Evolutionary conservation across 1,140 invertebrate genomes (phyloP), one percentile per base, ranked within the genome.

Genomic region (Diploscapter pachys): DNA sequence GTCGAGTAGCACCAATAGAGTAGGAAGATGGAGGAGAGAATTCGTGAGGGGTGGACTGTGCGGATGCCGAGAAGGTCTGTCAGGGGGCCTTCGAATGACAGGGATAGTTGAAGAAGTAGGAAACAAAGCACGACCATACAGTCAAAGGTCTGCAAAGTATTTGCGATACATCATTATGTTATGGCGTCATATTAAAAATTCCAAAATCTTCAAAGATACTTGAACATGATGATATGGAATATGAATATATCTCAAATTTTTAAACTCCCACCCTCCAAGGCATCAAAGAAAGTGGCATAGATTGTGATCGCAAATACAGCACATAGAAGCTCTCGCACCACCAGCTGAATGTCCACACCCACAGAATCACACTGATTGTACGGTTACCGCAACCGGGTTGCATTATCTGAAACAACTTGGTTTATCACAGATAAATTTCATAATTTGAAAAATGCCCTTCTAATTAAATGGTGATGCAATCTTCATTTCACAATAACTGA

Each of bases 1-100:
- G 83, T 84, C 6, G 76, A 66, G 71, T 84, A 85, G 65, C 80
- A 84, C 73, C 81, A 75, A 67, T 85, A 84, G 31, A 84, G 71
- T 31, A 84, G 69, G 55, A 85, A 83, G 69, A 79, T 73, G n/a
- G 82, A 57, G 61, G 76, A 82, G 9, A 79, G 56, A 5, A 78
- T 71, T 66, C 77, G 71, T 5, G 73, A 56, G 4, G 66, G 57
- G 69, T 81, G 82, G 3, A 70, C 78, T 11, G 75, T 76, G 9
- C 5, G 11, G 48, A 74, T 13, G 9, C 61, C 52, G 65, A 69
- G 73, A 53, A 62, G 50, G 51, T 51, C 3, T 56, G 13, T 49
- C 3, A 31, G 31, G 31, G 31, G 31, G 31, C 31, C 31, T 31
- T 31, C 31, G 31, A 31, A 31, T 31, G 31, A 31, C 1, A 31